Base-by-base conservation (phyloP, 2,113 vertebrate species). In the Catharus minimus region DNA sequence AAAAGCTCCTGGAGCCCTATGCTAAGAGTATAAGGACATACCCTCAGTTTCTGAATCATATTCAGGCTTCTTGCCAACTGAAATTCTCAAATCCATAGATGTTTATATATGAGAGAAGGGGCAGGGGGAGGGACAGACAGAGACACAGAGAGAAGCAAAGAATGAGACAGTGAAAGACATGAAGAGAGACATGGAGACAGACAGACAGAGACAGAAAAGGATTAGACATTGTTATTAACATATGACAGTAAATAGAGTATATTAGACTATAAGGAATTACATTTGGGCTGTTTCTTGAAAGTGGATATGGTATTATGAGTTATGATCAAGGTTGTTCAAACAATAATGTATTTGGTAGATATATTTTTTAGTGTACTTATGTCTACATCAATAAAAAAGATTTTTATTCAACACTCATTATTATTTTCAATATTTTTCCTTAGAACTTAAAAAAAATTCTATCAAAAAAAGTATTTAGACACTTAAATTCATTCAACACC, bases 111-210 rank as follows among this genome's bases (percentile, higher is more conserved):
- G 14, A 62, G 28, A 36, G 8, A 52, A 36, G 17, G 1, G 4
- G 6, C 0, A 13, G 10, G 9, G 5, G 6, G 22, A 47, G 20
- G 20, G 12, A 32, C 3, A n/a, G 24, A 50, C 1, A 21, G 26
- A 57, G 15, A 61, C 21, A 55, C 5, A 46, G 20, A 32, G 2
- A 43, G 15, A 60, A 7, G 21, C 2, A 43, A 15, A 55, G 33
- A 39, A 30, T 56, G 8, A 81, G 15, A 38, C 30, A 56, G 12
- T 55, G 5, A 60, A 24, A 68, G 22, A 73, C 9, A 49, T 5
- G 41, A 41, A 58, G 13, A 36, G 12, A 60, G 17, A 52, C 14
- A 46, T 32, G 33, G 27, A 73, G 11, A 73, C 13, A 71, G n/a
- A 68, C 15, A 61, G 7, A 71, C 7, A 61, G 14, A n/a, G 6